These are phyloP conservation scores for Onychomys arenicola DNA, from an alignment of 2,797 vertebrate species.

Conservation along the genomic window DNA sequence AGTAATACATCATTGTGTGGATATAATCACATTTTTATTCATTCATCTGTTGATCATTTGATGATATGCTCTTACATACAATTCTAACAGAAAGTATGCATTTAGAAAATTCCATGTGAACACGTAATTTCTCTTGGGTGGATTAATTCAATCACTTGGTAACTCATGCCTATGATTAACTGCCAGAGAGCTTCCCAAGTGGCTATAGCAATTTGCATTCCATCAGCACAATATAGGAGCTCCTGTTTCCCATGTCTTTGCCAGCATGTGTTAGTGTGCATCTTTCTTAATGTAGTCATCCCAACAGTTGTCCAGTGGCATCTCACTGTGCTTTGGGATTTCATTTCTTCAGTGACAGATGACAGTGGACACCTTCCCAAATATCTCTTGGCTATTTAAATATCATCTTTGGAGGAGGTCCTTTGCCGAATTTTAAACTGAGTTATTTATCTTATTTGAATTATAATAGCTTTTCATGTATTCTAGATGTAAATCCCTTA, in stretches of 20 bases:
- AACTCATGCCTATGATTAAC: background rate
- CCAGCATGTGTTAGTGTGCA: background rate
- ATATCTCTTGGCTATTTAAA: background rate
- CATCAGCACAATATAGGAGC: background rate
- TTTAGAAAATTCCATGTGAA: background rate
- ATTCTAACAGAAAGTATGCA: too few species aligned
- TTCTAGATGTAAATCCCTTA: background rate
- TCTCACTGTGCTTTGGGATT: background rate
- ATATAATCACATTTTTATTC: background rate
- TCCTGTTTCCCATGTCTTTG: background rate
- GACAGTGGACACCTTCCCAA: background rate
- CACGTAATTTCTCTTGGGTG: background rate
- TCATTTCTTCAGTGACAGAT: background rate
- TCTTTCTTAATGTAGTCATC: background rate
- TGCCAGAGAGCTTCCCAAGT: background rate
- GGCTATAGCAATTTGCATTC: background rate
- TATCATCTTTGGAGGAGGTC: background rate
- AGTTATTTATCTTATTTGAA: background rate
- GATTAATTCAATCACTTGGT: background rate
- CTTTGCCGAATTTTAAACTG: background rate
- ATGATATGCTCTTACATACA: background rate
- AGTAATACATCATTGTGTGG: background rate
- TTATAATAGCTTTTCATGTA: background rate
- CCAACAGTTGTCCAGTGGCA: background rate
- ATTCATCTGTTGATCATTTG: background rate